phyloP scores from a whole-genome alignment of 1,140 invertebrate genomes.

The Meloidogyne floridensis region DNA sequence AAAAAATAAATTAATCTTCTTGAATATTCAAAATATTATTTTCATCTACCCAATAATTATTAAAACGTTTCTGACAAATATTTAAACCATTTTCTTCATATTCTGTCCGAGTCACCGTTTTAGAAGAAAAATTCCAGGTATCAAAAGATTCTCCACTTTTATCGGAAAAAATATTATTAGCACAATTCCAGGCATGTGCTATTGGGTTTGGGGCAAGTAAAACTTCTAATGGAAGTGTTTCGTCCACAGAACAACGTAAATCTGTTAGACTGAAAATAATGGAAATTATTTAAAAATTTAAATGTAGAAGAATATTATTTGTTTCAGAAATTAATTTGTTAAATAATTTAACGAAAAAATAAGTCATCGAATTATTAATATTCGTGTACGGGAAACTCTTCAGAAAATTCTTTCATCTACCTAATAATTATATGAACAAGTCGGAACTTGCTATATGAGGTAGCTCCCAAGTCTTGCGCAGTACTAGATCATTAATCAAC shows the following conservation, averaged over 20 bases:
- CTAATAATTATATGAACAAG: no score
- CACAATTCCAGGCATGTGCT: conserved; percentile 14
- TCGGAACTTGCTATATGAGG: no score
- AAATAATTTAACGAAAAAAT: no score
- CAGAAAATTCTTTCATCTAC: no score
- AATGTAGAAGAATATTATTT: no score
- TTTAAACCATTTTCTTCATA: conserved; percentile 46
- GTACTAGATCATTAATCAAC: no score
- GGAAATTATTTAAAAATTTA: neutral
- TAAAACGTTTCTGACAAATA: conserved; percentile 34
- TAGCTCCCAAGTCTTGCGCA: no score
- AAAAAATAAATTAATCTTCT: no score
- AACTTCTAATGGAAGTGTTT: neutral
- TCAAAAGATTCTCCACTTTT: neutral
- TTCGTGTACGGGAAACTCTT: no score
- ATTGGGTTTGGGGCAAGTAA: neutral
- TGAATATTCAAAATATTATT: neutral
- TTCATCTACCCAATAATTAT: conserved; percentile 14
- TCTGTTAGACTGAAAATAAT: conserved; percentile 3
- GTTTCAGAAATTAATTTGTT: no score
- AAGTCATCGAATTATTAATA: no score
- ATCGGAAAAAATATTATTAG: neutral
- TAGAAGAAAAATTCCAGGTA: neutral
- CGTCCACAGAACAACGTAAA: conserved; percentile 1
- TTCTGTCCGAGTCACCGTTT: conserved; percentile 44